These are phyloP conservation scores for silkworm (Bombyx mori) DNA, from an alignment of 1,140 invertebrate species.

Conservation along the genomic window DNA sequence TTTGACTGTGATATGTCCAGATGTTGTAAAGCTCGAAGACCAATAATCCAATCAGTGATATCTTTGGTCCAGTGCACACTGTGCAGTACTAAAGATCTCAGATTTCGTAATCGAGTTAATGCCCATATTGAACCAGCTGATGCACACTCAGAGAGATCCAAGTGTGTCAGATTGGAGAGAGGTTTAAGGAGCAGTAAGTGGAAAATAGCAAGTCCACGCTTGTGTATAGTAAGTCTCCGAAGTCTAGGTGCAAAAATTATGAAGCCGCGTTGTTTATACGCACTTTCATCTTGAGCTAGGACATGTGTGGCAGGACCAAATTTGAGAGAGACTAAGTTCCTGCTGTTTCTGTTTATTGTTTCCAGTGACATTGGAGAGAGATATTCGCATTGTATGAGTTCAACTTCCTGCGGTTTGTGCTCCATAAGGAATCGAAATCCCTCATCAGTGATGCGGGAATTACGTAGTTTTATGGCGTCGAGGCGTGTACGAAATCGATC, in stretches of 20 bases:
- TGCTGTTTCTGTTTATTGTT: slow-evolving; percentile 71
- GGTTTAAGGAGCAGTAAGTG: slow-evolving; percentile 73
- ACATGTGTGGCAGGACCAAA: slow-evolving; percentile 39
- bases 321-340: slow-evolving; percentile 64
- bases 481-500: slow-evolving; percentile 78
- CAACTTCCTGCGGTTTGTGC: slow-evolving; percentile 81
- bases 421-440: slow-evolving; percentile 78
- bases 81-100: slow-evolving; percentile 83
- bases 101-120: slow-evolving; percentile 73
- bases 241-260: slow-evolving; percentile 78
- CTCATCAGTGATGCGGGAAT: slow-evolving; percentile 79
- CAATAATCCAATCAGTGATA: slow-evolving; percentile 67
- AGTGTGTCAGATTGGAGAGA: slow-evolving; percentile 76
- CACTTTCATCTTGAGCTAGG: slow-evolving; percentile 30
- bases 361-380: slow-evolving; percentile 75
- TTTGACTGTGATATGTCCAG: slow-evolving; percentile 87
- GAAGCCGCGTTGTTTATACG: slow-evolving; percentile 47
- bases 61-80: slow-evolving; percentile 74
- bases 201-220: slow-evolving; percentile 68
- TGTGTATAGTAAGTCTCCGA: slow-evolving; percentile 74
- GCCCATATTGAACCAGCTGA: slow-evolving; percentile 73
- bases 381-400: slow-evolving; percentile 79
- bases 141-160: slow-evolving; percentile 85
- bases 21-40: slow-evolving; percentile 75
- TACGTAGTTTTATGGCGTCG: slow-evolving; percentile 77